A percentile compares a stretch with the other conserved stretches of the same genome.
Conservation (phyloP, 2,113 vertebrate species). For the Microtus oregoni region DNA sequence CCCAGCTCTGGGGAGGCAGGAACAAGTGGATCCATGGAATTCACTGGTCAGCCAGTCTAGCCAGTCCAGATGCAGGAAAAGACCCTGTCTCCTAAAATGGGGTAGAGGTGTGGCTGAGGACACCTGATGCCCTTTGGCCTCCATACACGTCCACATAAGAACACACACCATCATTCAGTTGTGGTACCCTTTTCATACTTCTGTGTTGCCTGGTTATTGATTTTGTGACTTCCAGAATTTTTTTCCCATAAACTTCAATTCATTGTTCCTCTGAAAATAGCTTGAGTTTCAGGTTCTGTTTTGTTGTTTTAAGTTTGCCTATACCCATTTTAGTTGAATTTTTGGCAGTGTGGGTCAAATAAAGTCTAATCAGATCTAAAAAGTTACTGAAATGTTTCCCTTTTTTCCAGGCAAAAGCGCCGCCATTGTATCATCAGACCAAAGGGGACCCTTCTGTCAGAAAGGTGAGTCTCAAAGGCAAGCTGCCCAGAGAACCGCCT, state of each 20-base stretch:
- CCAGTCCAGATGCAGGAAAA: background rate
- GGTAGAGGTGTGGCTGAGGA: background rate
- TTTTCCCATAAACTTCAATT: conserved; percentile 25
- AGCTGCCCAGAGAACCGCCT: background rate
- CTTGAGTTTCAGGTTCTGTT: background rate
- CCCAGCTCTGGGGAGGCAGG: background rate
- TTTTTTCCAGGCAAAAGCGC: conserved; percentile 85
- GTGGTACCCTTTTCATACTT: conserved; percentile 42
- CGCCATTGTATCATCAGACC: conserved; percentile 82
- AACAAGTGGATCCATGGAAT: background rate
- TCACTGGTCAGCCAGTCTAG: background rate
- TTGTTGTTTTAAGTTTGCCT: conserved; percentile 2
- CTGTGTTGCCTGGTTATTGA: conserved; percentile 42
- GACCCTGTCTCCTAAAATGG: background rate
- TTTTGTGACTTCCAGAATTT: conserved; percentile 42
- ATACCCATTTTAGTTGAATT: background rate
- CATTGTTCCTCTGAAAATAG: conserved; percentile 41
- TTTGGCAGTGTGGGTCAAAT: conserved; percentile 64
- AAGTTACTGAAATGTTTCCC: conserved; percentile 47
- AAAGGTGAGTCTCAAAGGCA: conserved; percentile 83
- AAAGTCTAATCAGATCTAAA: conserved; percentile 46
- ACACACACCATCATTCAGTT: conserved; percentile 9
- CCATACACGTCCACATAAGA: background rate
- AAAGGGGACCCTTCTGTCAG: conserved; percentile 81
- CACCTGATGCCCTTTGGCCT: background rate